phyloP scores from a whole-genome alignment of 92 coral and sea anemone genomes.

The Porites divaricata region DNA sequence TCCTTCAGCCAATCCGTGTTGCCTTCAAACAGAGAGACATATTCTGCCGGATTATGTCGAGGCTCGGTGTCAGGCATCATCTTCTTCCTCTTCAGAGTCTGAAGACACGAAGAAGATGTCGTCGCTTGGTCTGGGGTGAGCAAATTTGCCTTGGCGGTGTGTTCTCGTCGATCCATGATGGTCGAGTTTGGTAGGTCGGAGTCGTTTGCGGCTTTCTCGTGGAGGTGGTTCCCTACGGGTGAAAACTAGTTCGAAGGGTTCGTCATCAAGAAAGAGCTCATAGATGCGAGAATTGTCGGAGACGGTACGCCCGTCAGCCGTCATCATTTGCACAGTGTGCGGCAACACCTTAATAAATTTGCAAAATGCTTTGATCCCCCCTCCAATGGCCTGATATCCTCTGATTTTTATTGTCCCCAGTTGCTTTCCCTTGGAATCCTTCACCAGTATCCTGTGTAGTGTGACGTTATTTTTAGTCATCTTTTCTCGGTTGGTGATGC shows the following conservation, averaged over 20 bases:
- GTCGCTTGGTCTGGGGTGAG: constrained; percentile 12
- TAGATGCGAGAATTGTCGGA: neutral
- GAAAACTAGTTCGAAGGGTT: neutral
- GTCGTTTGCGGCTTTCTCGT: neutral
- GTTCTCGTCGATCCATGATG: neutral
- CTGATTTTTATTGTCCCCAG: neutral
- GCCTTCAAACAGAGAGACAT: constrained; percentile 6
- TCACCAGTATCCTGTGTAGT: neutral
- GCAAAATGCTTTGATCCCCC: neutral
- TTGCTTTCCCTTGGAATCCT: neutral
- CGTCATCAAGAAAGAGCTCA: neutral
- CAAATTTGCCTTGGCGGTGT: constrained; percentile 6
- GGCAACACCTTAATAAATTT: neutral
- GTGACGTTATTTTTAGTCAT: neutral
- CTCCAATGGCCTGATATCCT: neutral
- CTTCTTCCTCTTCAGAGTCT: constrained; percentile 1
- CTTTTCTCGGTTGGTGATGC: no score
- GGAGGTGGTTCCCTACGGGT: neutral
- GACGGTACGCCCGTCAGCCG: neutral
- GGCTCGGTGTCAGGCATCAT: neutral
- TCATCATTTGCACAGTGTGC: neutral
- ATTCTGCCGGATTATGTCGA: neutral
- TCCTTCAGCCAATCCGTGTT: neutral
- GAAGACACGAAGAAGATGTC: neutral
- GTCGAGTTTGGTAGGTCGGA: neutral